Base-by-base conservation (phyloP, 2,888 invertebrate genomes). In the Rotaria socialis region DNA sequence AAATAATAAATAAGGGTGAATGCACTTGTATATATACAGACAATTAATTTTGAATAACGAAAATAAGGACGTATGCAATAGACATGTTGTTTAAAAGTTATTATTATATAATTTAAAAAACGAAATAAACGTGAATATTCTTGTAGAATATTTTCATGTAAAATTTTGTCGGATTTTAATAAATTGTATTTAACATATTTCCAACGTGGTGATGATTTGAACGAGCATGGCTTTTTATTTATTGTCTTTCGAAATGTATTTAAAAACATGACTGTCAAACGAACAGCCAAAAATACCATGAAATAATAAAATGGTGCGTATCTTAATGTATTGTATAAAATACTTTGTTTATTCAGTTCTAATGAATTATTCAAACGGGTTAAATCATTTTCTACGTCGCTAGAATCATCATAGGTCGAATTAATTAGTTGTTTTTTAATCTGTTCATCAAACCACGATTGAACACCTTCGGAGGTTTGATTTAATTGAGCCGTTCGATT, bases 21-120 rank as follows among this genome's bases (percentile, higher is more conserved):
- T 27, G 86, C 86, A 60, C 75, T 85, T 56, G 85, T 60, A 80
- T 86, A 75, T 14, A 85, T 86, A 52, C 85, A 85, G 14, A 86
- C 47, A 84, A 86, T 85, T 55, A 85, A 41, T 85, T 86, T 86
- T 22, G 86, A 86, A 84, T 85, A 86, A 50, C 86, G 86, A 84
- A 85, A 86, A 84, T 84, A 80, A 24, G 80, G 75, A 55, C 56
- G 84, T 35, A 55, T 55, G 24, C 35, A 27, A 84, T 84, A 84
- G 11, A 84, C 35, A 47, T 43, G 24, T 67, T 67, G 16, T 47
- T 80, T 80, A 24, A 80, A 80, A 47, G 24, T 14, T 1, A 1
- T 1, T n/a, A 80, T 80, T 47, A 80, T n/a, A 47, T 11, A 80
- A 80, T 80, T 80, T 6, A 80, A n/a, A 47, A 43, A 47, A n/a